Base-by-base conservation (phyloP, 1,140 invertebrate species). In the Brachionus asplanchnoidis region DNA sequence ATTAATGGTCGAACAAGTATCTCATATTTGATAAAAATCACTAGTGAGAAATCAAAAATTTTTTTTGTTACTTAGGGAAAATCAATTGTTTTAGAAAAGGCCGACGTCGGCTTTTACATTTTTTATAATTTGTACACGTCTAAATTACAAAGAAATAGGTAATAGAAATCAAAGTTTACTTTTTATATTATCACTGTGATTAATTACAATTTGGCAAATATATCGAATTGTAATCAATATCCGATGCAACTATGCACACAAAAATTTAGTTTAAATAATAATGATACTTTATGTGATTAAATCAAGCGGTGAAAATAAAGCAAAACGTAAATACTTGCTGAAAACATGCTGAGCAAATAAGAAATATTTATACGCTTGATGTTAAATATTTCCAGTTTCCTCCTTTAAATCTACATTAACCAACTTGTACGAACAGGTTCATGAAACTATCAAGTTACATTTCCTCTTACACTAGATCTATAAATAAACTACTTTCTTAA, bases 261-360 rank as follows among this genome's bases (percentile, higher is more conserved):
- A 73, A 40, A 73, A 73, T 40, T 40, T 40, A 42, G 32, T 73
- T 42, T 40, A 20, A 42, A 73, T 42, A 20, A 20, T 73, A 42
- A 36, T 36, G 32, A 42, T 73, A 42, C 40, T 73, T 42, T 42
- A 42, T 73, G 32, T 73, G 32, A 42, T 73, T 73, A 42, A 42
- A 42, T 40, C 40, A 42, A 73, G 12, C 40, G 40, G 36, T 40
- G 1, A 73, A 73, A 8, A 9, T 5, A 73, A 73, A 68, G 28
- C 28, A 73, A 36, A 60, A 60, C 53, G 53, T 60, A 60, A 73
- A 73, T 73, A 73, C 32, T 73, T 73, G 68, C 36, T 73, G 68
- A 73, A 40, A 73, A 73, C 68, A 73, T 73, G 68, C 68, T 73
- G 68, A 73, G 68, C 68, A 73, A 73, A 73, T 73, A 73, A 73